Conservation (phyloP, 1,140 invertebrate genomes). For the Lepidotrigona ventralis region DNA sequence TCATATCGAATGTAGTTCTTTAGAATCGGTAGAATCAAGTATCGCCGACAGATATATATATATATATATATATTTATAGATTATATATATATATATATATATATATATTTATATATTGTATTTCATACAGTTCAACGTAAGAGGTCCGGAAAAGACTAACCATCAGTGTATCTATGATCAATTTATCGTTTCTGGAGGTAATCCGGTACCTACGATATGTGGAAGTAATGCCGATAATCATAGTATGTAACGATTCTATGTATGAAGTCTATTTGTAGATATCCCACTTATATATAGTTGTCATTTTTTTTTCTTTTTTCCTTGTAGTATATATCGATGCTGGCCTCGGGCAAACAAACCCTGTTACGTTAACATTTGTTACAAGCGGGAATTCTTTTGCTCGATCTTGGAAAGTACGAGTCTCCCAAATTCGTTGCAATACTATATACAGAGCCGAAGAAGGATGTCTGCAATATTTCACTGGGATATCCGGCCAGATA, state of each 20-base stretch:
- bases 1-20: not conserved
- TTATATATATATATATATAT: constrained; percentile 76
- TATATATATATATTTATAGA: constrained; percentile 1
- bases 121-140: constrained; percentile 87
- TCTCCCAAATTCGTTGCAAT: constrained; percentile 89
- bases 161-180: constrained; percentile 91
- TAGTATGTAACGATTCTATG: constrained; percentile 80
- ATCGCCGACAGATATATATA: not conserved
- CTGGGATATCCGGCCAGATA: constrained; percentile 88
- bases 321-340: constrained; percentile 90
- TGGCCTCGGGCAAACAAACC: constrained; percentile 86
- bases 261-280: not conserved
- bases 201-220: constrained; percentile 89
- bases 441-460: constrained; percentile 89
- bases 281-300: not conserved
- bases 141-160: constrained; percentile 87
- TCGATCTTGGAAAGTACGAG: constrained; percentile 90
- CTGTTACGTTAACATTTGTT: constrained; percentile 88
- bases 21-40: no score
- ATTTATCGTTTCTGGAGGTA: constrained; percentile 91
- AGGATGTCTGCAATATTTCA: constrained; percentile 91
- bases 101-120: constrained; percentile 84
- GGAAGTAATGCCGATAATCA: constrained; percentile 91
- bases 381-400: constrained; percentile 87
- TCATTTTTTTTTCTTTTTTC: constrained; percentile 54